Conservation (phyloP, 2,113 vertebrate genomes). For the Myxocyprinus asiaticus region DNA sequence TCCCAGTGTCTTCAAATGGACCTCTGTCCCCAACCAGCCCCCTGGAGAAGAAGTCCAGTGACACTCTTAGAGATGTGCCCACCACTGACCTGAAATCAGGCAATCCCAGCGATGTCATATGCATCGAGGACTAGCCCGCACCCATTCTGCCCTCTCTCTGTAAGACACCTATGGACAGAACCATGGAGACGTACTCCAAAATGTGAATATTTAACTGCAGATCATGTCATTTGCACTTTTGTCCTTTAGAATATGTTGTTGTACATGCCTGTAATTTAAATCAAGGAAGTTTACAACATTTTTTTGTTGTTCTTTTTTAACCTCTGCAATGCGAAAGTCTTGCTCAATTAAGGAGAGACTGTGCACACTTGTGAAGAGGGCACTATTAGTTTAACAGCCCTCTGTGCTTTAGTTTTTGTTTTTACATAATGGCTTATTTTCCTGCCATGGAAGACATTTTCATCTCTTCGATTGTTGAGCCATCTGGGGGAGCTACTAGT, state of each 20-base stretch:
- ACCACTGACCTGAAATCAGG: slow-evolving; percentile 74
- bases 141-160: slow-evolving; percentile 1
- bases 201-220: slow-evolving; percentile 29
- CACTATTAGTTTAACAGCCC: background rate
- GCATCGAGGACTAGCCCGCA: slow-evolving; percentile 71
- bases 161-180: background rate
- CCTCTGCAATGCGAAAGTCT: slow-evolving; percentile 7
- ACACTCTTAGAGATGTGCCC: slow-evolving; percentile 73
- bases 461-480: slow-evolving; percentile 14
- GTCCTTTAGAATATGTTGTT: slow-evolving; percentile 59
- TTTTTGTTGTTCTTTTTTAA: slow-evolving; percentile 35
- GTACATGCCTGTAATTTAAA: slow-evolving; percentile 47
- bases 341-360: background rate
- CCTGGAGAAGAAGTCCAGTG: slow-evolving; percentile 76
- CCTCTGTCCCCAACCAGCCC: slow-evolving; percentile 69
- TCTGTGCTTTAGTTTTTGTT: background rate
- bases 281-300: slow-evolving; percentile 60
- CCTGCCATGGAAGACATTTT: slow-evolving; percentile 19
- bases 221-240: slow-evolving; percentile 75
- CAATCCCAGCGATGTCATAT: slow-evolving; percentile 73
- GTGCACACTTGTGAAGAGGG: background rate
- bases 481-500: slow-evolving; percentile 14
- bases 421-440: background rate
- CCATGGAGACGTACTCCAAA: slow-evolving; percentile 8
- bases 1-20: slow-evolving; percentile 76